Conservation (phyloP, 2,113 vertebrate genomes). For the Bufo gargarizans region DNA sequence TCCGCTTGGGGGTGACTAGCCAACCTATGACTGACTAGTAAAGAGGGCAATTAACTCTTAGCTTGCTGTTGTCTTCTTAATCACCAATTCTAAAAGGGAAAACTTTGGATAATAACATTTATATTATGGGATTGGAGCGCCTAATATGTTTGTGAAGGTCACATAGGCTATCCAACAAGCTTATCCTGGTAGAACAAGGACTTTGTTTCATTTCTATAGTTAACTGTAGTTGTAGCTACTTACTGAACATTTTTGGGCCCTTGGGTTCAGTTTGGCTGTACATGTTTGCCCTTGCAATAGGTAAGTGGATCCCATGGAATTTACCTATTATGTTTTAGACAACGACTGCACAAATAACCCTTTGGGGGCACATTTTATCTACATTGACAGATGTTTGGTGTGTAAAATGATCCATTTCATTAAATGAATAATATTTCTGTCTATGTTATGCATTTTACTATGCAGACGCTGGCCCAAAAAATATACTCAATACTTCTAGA, state of each 20-base stretch:
- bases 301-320: not conserved
- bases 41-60: conserved; percentile 39
- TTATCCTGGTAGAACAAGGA: not conserved
- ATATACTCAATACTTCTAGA: too few relatives aligned
- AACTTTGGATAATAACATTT: not conserved
- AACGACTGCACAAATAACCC: not conserved
- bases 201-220: not conserved
- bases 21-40: conserved; percentile 1
- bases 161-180: not conserved
- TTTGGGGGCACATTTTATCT: not conserved
- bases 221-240: not conserved
- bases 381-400: not conserved
- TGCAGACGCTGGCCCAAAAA: not conserved
- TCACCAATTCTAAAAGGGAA: not conserved
- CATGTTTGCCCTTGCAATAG: not conserved
- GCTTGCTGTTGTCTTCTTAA: not conserved
- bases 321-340: not conserved
- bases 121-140: not conserved
- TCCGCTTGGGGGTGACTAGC: conserved; percentile 31
- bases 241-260: not conserved
- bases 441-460: not conserved
- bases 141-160: not conserved
- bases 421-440: not conserved
- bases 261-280: not conserved
- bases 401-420: not conserved